Evolutionary conservation across 2,888 invertebrate genomes (phyloP).

Genomic region (Nymphalis urticae): DNA sequence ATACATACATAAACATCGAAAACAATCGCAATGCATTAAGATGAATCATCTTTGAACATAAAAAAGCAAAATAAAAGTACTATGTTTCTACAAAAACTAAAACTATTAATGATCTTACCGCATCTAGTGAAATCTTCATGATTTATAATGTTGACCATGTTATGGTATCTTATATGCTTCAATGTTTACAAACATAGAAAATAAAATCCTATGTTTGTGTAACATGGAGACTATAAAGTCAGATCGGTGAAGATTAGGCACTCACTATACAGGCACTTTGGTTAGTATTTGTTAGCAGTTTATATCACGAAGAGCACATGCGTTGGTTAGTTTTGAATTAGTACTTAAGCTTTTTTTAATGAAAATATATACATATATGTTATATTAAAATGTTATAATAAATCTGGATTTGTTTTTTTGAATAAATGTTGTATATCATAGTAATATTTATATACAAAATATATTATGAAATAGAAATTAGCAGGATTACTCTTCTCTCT

Average conservation of each 20-base stretch:
- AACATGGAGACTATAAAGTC: slow-evolving; percentile 8
- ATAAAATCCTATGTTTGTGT: slow-evolving; percentile 7
- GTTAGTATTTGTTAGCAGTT: too few species aligned
- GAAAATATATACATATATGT: too few species aligned
- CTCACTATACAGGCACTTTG: background rate
- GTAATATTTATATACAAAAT: too few species aligned
- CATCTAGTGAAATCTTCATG: background rate
- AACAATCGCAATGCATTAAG: slow-evolving; percentile 3
- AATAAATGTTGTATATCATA: too few species aligned
- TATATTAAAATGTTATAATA: too few species aligned
- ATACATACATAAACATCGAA: background rate
- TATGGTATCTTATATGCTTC: background rate
- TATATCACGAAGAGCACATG: too few species aligned
- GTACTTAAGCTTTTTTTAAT: too few species aligned
- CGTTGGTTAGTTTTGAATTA: too few species aligned
- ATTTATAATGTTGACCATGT: background rate
- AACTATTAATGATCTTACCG: slow-evolving; percentile 1
- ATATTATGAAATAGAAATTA: too few species aligned
- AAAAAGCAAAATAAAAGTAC: background rate
- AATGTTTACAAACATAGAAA: slow-evolving; percentile 8
- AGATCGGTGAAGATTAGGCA: background rate
- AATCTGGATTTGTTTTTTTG: too few species aligned
- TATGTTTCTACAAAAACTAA: background rate
- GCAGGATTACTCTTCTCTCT: too few species aligned
- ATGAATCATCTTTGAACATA: background rate